A percentile compares a stretch with the other conserved stretches of the same genome.
Conservation (phyloP, 2,797 vertebrate genomes). For the Eulemur coronatus region DNA sequence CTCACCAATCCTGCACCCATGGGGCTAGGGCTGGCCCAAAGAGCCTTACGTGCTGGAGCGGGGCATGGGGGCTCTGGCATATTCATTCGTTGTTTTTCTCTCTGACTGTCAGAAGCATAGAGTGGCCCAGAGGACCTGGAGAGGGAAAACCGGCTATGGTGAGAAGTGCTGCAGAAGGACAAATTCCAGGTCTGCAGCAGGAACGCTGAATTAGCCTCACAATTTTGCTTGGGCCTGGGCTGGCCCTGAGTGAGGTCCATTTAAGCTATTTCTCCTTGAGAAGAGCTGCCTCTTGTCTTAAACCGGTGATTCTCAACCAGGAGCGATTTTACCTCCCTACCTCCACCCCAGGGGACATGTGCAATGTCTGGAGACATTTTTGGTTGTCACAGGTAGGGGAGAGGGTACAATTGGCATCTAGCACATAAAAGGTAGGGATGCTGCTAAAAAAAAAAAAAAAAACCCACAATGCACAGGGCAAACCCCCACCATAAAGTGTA, state of each 20-base stretch:
- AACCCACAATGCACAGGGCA: neutral
- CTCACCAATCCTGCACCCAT: too few species aligned
- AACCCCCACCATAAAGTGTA: neutral
- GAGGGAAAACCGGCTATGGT: neutral
- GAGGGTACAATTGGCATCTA: neutral
- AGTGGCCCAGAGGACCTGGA: neutral
- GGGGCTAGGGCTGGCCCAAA: too few species aligned
- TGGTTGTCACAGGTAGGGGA: neutral
- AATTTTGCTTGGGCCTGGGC: neutral
- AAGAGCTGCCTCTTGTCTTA: neutral
- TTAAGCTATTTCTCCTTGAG: neutral
- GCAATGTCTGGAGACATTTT: neutral
- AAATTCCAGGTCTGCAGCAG: neutral
- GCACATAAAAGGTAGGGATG: neutral
- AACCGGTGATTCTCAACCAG: neutral
- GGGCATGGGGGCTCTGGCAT: neutral
- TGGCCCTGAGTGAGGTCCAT: too few species aligned
- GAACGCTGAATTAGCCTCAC: neutral
- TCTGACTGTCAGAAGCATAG: neutral
- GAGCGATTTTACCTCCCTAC: rapidly evolving
- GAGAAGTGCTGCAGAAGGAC: neutral
- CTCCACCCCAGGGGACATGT: neutral
- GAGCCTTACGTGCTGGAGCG: neutral
- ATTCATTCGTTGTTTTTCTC: neutral
- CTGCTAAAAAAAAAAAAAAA: neutral